Base-by-base conservation (phyloP, 2,113 vertebrate species). In the Tychaedon coryphoeus region DNA sequence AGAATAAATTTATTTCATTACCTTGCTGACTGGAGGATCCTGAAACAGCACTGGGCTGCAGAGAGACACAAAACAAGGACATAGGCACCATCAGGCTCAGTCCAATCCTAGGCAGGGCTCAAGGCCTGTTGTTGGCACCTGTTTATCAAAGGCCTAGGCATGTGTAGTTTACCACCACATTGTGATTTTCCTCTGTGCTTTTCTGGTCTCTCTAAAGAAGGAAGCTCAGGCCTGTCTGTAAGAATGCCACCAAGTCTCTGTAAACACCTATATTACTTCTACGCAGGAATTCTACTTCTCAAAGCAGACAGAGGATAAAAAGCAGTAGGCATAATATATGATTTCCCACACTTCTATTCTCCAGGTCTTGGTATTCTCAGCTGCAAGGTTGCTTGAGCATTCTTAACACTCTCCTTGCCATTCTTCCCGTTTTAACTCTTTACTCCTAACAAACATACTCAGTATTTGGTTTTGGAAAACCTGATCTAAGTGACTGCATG, bases 101-200 rank as follows among this genome's bases (percentile, higher is more conserved):
- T 19, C 12, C 13, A 34, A 1, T 14, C 34, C 25, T 29, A 50
- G 70, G 25, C 3, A 10, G 19, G 25, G 13, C 0, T 0, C 29
- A 24, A 40, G 34, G 19, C 19, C 34, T 74, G 42, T 24, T 66
- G 24, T 29, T 42, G 33, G 10, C 34, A 50, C 31, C 42, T 66
- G 19, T 58, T 58, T 25, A 14, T 66, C 31, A 34, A 57, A 20
- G 70, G 25, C 24, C 9, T 2, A 2, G 36, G 22, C 6, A 50
- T 1, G 12, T 13, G 8, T 42, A 20, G 7, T 50, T 74, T 42
- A 50, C 19, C 25, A 57, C 15, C 24, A 17, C 9, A 19, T 36
- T 57, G 19, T 7, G 5, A 40, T 40, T 48, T 8, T 48, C n/a
- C 23, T 48, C 70, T 66, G 33, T 19, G 15, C 15, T 85, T 57